Percentiles rank a stretch among this genome's conserved stretches.
Evolutionary conservation across 2,797 vertebrate species (phyloP).

Genomic region (Rhabdomys pumilio): DNA sequence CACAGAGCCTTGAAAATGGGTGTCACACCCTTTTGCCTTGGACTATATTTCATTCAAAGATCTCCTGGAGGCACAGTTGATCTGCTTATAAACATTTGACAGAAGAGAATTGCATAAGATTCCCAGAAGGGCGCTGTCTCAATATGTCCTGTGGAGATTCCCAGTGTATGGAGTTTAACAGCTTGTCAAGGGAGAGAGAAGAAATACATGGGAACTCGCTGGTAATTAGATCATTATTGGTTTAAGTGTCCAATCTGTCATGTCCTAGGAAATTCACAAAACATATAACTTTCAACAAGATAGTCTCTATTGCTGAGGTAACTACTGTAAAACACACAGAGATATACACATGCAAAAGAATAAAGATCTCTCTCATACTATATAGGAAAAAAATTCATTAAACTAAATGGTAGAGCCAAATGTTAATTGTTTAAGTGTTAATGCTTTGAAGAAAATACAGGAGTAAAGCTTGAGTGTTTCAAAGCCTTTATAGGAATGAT

Average conservation of each 20-base stretch:
- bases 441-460: conserved; percentile 36
- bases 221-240: neutral
- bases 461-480: neutral
- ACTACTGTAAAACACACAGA: neutral
- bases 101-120: neutral
- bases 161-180: neutral
- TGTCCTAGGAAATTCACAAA: neutral
- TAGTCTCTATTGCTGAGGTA: neutral
- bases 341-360: neutral
- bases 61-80: neutral
- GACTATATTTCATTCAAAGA: neutral
- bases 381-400: conserved; percentile 32
- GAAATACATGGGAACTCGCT: neutral
- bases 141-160: neutral
- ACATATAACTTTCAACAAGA: conserved; percentile 24
- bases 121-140: neutral
- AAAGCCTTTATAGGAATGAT: conserved; percentile 1
- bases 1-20: neutral
- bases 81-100: conserved; percentile 26
- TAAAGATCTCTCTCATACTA: neutral
- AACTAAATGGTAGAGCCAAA: conserved; percentile 10
- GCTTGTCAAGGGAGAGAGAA: neutral
- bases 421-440: conserved; percentile 7
- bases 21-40: neutral
- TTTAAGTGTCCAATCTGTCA: neutral